Conservation (phyloP, 2,888 invertebrate species). For the Sisyra terminalis region DNA sequence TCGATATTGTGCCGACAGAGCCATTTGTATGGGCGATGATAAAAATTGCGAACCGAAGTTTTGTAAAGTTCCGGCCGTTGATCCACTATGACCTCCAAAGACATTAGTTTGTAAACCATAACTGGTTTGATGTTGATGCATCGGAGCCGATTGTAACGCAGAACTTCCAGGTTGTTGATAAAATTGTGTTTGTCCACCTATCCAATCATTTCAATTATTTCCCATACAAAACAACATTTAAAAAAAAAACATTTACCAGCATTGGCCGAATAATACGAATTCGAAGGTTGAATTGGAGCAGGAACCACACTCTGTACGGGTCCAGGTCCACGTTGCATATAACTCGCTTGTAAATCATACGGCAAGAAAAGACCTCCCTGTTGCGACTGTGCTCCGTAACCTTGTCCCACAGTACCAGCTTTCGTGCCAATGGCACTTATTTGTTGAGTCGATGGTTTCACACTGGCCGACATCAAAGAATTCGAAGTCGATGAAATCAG, state of each 20-base stretch:
- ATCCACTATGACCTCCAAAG: conserved; percentile 27
- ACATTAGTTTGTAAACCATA: conserved; percentile 31
- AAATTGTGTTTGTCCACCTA: conserved; percentile 31
- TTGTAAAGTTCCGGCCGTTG: conserved; percentile 29
- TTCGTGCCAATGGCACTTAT: conserved; percentile 62
- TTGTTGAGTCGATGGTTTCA: conserved; percentile 65
- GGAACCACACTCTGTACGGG: conserved; percentile 29
- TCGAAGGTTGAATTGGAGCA: conserved; percentile 28
- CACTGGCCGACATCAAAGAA: conserved; percentile 75
- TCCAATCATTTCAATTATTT: conserved; percentile 10
- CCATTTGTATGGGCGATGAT: conserved; percentile 45
- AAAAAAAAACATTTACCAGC: conserved; percentile 22
- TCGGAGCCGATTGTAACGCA: conserved; percentile 25
- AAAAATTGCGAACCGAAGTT: conserved; percentile 37
- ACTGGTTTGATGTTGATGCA: conserved; percentile 25
- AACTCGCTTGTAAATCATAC: conserved; percentile 39
- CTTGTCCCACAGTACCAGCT: conserved; percentile 35
- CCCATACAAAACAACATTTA: background rate
- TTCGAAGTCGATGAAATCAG: conserved; percentile 78
- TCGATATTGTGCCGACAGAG: conserved; percentile 39
- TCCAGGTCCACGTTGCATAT: conserved; percentile 41
- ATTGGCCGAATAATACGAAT: conserved; percentile 33
- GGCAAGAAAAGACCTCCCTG: conserved; percentile 37
- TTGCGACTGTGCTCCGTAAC: conserved; percentile 36
- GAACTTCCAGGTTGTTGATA: conserved; percentile 31